Evolutionary conservation across 2,113 vertebrate species (phyloP).

Genomic region (Proterorhinus semilunaris): DNA sequence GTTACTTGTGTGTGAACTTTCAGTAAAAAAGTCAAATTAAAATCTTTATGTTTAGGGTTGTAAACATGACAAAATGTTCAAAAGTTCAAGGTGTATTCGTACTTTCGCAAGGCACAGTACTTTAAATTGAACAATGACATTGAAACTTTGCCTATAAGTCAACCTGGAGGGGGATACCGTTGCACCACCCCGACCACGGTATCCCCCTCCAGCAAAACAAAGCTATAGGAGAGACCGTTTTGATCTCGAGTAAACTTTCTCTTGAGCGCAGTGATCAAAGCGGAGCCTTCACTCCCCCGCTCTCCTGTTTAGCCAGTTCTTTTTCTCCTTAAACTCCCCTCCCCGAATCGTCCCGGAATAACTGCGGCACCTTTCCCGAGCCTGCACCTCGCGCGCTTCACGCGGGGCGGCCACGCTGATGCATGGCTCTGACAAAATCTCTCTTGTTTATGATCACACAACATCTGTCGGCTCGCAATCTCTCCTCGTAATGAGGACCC

Average conservation of each 20-base stretch:
- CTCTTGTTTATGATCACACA: conserved; percentile 70
- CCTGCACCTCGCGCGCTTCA: conserved; percentile 38
- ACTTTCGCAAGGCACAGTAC: no score
- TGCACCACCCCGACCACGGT: background rate
- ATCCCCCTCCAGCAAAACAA: background rate
- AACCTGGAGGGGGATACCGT: no score
- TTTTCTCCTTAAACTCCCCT: conserved; percentile 37
- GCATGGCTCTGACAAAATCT: conserved; percentile 63
- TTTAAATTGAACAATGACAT: no score
- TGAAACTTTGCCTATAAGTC: no score
- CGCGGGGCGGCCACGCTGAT: conserved; percentile 54
- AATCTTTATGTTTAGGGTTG: no score
- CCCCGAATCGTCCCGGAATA: conserved; percentile 55
- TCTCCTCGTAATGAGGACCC: conserved; percentile 45
- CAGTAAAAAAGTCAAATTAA: no score
- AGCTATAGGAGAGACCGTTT: conserved; percentile 29
- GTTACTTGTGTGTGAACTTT: no score
- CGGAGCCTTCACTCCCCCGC: conserved; percentile 27
- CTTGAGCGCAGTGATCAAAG: conserved; percentile 60
- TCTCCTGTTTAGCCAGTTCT: conserved; percentile 46
- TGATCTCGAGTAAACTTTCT: conserved; percentile 44
- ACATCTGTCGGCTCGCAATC: conserved; percentile 68
- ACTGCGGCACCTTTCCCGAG: conserved; percentile 62
- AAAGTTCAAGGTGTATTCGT: no score
- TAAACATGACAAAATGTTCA: no score